Evolutionary conservation across 1,140 invertebrate species (phyloP).

Genomic region (Drosophila seguyi): DNA sequence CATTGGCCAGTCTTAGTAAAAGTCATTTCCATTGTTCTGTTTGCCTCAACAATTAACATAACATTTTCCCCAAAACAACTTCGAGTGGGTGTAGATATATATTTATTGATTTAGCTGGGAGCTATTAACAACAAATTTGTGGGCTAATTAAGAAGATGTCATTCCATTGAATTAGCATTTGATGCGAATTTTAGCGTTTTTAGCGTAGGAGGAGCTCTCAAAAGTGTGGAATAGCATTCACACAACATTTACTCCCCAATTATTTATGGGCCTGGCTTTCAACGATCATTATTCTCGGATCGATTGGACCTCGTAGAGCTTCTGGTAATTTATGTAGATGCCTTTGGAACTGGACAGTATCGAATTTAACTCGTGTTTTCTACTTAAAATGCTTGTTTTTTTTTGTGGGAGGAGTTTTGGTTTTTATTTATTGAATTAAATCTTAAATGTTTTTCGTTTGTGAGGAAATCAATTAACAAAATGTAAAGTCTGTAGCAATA

Average conservation of each 20-base stretch:
- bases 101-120: constrained; percentile 44
- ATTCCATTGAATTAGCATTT: constrained; percentile 40
- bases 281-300: constrained; percentile 40
- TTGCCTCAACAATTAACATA: constrained; percentile 48
- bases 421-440: constrained; percentile 26
- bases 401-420: background rate
- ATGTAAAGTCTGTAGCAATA: constrained; percentile 16
- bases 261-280: constrained; percentile 40
- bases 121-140: constrained; percentile 54
- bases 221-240: constrained; percentile 13
- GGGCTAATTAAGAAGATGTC: constrained; percentile 49
- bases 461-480: constrained; percentile 15
- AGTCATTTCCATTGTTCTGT: constrained; percentile 57
- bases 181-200: constrained; percentile 38
- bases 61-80: constrained; percentile 16
- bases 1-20: constrained; percentile 42
- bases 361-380: constrained; percentile 25
- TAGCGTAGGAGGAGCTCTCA: constrained; percentile 32
- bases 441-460: constrained; percentile 15
- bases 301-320: constrained; percentile 8
- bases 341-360: constrained; percentile 3
- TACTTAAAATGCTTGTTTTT: constrained; percentile 27
- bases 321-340: constrained; percentile 37
- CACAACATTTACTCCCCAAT: constrained; percentile 27
- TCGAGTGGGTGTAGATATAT: constrained; percentile 28